These are phyloP conservation scores for Sarcophaga variegata DNA, from an alignment of 2,888 invertebrate species.

Conservation along the genomic window DNA sequence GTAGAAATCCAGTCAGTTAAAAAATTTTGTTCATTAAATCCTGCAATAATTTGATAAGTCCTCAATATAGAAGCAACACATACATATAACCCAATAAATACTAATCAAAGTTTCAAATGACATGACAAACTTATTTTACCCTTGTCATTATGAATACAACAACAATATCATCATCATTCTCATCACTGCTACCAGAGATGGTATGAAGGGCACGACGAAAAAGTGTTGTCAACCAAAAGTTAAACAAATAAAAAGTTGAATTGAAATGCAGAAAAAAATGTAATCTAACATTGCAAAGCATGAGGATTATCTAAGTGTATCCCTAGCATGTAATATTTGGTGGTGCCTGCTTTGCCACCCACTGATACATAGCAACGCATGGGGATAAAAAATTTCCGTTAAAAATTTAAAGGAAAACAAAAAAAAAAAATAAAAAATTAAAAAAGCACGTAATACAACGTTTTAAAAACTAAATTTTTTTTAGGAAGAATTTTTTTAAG, in stretches of 20 bases:
- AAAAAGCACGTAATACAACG: not conserved
- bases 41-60: constrained; percentile 19
- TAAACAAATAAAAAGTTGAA: not conserved
- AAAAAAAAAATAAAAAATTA: not conserved
- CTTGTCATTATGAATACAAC: constrained; percentile 10
- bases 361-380: constrained; percentile 91
- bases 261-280: not conserved
- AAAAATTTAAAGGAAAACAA: constrained; percentile 71
- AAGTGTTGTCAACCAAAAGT: constrained; percentile 4
- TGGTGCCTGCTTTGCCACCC: constrained; percentile 87
- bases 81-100: constrained; percentile 11
- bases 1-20: not conserved
- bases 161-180: not conserved
- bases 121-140: constrained; percentile 36
- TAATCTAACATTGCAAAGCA: constrained; percentile 84
- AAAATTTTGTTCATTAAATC: not conserved
- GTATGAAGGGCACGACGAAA: not conserved
- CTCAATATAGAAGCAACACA: not conserved
- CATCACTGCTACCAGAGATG: not conserved
- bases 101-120: constrained; percentile 9
- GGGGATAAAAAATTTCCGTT: constrained; percentile 91
- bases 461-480: constrained; percentile 43
- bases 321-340: constrained; percentile 93
- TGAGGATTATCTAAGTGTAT: constrained; percentile 94
- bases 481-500: not conserved